These are phyloP conservation scores for Raja brachyura DNA, from an alignment of 2,113 vertebrate species.

Conservation along the genomic window DNA sequence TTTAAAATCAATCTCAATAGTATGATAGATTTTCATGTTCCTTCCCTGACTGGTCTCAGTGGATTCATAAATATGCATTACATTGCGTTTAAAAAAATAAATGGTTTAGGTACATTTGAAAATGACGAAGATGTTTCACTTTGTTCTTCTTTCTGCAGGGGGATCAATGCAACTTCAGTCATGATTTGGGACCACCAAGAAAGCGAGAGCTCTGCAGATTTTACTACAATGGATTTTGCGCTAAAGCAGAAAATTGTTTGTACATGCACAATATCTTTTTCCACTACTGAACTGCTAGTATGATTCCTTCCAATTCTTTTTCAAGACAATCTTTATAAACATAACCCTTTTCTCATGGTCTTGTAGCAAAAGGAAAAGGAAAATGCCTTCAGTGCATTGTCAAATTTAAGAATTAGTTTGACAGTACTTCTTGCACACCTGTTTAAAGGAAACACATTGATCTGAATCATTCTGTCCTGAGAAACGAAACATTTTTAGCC, in stretches of 20 bases:
- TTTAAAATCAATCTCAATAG: not conserved
- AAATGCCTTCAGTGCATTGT: not conserved
- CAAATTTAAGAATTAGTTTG: not conserved
- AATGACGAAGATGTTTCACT: not conserved
- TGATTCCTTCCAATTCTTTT: not conserved
- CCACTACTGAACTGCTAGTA: not conserved
- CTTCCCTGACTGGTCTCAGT: not conserved
- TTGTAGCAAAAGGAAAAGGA: not conserved
- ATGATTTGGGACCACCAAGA: constrained; percentile 87
- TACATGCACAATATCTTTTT: constrained; percentile 98
- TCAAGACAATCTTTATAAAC: not conserved
- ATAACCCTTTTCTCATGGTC: not conserved
- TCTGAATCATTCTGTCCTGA: too few relatives aligned
- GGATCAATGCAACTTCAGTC: constrained; percentile 94
- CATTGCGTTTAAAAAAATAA: not conserved
- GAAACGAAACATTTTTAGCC: too few relatives aligned
- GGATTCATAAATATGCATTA: not conserved
- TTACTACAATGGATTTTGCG: constrained; percentile 91
- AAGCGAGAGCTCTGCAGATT: constrained; percentile 95
- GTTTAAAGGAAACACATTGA: too few relatives aligned
- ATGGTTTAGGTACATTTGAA: too few relatives aligned
- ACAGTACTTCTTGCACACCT: not conserved
- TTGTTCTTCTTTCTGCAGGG: constrained; percentile 58
- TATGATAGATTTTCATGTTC: not conserved
- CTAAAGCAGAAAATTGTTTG: constrained; percentile 82